Evolutionary conservation across 2,888 invertebrate genomes (phyloP).

Genomic region (Plagodis pulveraria): DNA sequence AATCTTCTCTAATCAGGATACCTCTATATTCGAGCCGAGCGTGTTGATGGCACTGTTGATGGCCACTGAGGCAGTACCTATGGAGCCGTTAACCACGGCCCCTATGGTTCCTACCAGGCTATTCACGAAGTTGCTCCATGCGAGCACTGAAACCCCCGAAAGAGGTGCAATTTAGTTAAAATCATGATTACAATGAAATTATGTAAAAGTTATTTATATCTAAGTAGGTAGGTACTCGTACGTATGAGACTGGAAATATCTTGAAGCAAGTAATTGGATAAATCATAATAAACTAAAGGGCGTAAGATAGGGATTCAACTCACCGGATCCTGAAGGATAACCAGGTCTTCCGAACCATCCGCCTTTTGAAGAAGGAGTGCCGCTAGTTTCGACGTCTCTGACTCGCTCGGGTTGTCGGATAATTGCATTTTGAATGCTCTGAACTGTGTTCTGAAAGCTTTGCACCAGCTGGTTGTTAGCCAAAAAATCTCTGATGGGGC

Average conservation of each 20-base stretch:
- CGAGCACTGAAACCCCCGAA: conserved; percentile 56
- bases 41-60: conserved; percentile 74
- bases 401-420: conserved; percentile 54
- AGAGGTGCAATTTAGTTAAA: conserved; percentile 1
- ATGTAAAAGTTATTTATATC: too few relatives aligned
- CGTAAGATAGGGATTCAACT: conserved; percentile 1
- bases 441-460: conserved; percentile 44
- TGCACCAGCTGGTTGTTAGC: conserved; percentile 53
- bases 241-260: too few relatives aligned
- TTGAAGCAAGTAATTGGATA: too few relatives aligned
- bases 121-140: conserved; percentile 69
- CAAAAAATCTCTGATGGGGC: conserved; percentile 56
- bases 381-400: conserved; percentile 45
- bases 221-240: too few relatives aligned
- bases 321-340: conserved; percentile 31
- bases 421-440: conserved; percentile 46
- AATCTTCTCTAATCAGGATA: conserved; percentile 42
- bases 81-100: conserved; percentile 63
- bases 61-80: conserved; percentile 58
- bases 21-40: conserved; percentile 72
- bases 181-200: neutral
- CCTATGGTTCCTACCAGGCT: conserved; percentile 63
- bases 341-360: conserved; percentile 33
- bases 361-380: conserved; percentile 41
- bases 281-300: too few relatives aligned